A percentile compares a stretch with the other conserved stretches of the same genome.
phyloP scores from a whole-genome alignment of 2,888 invertebrate species.

The Drosophila anomelani region DNA sequence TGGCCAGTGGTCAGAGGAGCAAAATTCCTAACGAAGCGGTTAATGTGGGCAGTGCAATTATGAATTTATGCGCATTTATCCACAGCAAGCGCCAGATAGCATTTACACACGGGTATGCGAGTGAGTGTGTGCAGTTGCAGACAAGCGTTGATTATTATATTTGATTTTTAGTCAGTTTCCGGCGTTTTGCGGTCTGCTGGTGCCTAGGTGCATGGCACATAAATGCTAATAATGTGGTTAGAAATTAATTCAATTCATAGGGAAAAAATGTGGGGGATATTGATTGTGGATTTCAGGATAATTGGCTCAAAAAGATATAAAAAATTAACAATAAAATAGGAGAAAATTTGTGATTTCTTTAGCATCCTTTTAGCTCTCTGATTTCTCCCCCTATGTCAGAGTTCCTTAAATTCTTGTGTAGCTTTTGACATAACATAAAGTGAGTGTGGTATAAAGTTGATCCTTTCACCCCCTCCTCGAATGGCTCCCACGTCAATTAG shows the following conservation, averaged over 20 bases:
- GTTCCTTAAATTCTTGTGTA: conserved; percentile 6
- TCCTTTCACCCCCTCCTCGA: background rate
- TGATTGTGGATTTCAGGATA: background rate
- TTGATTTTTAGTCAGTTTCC: conserved; percentile 49
- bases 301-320: background rate
- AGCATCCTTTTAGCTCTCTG: background rate
- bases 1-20: conserved; percentile 43
- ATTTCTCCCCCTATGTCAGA: background rate
- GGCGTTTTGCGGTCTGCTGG: conserved; percentile 47
- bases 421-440: background rate
- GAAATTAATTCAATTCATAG: conserved; percentile 14
- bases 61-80: conserved; percentile 67
- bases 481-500: conserved; percentile 73
- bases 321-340: background rate
- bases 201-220: conserved; percentile 12
- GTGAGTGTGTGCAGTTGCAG: background rate
- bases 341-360: too few relatives aligned
- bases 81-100: background rate
- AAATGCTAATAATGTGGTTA: conserved; percentile 38
- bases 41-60: conserved; percentile 74
- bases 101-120: background rate
- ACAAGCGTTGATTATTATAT: conserved; percentile 55
- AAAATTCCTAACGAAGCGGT: conserved; percentile 78
- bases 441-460: conserved; percentile 8
- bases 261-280: background rate